Conservation (phyloP, 2,888 invertebrate genomes). For the Cephus pygmeus region DNA sequence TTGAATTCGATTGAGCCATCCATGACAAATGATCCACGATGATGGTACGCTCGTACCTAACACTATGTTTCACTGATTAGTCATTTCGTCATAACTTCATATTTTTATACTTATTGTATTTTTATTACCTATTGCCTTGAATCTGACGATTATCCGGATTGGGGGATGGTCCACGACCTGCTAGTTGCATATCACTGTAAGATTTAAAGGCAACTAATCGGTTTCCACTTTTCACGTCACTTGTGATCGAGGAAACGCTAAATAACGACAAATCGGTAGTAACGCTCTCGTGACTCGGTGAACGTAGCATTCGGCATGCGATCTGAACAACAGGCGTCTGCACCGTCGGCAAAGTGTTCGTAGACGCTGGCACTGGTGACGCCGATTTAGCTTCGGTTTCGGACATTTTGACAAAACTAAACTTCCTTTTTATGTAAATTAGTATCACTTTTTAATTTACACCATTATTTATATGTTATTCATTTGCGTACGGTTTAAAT, state of each 20-base stretch:
- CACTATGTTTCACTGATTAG: neutral
- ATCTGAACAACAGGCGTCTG: conserved; percentile 69
- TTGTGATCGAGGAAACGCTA: conserved; percentile 78
- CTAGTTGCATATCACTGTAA: conserved; percentile 67
- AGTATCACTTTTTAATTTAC: neutral
- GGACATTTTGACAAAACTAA: conserved; percentile 41
- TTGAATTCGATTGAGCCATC: neutral
- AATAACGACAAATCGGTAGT: conserved; percentile 85
- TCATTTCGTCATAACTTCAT: neutral
- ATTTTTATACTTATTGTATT: neutral
- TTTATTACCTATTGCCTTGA: conserved; percentile 54
- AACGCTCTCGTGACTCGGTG: conserved; percentile 86
- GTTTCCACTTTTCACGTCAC: conserved; percentile 66
- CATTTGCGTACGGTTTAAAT: neutral
- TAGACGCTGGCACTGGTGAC: conserved; percentile 42
- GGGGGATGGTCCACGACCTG: conserved; percentile 76
- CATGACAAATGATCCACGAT: neutral
- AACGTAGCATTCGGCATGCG: conserved; percentile 76
- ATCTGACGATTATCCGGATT: conserved; percentile 73
- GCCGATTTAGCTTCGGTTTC: conserved; percentile 51
- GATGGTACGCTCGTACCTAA: neutral
- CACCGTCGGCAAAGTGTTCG: conserved; percentile 38
- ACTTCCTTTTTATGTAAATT: neutral
- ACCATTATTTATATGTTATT: neutral
- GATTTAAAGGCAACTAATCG: conserved; percentile 68